phyloP scores from a whole-genome alignment of 2,888 invertebrate species.

The Periphyllus acericola region DNA sequence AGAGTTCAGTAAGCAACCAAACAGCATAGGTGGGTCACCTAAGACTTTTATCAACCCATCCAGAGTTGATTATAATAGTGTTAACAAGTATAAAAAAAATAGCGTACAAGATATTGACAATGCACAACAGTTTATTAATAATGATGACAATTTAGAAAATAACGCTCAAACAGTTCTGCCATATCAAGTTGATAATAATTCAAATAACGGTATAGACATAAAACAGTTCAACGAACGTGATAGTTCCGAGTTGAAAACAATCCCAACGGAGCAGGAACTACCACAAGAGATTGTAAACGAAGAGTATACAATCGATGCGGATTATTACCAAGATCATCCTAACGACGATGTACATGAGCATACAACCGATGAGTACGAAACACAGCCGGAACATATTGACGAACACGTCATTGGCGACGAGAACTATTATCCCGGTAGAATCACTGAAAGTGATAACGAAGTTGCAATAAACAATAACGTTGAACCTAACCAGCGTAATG shows the following conservation, averaged over 20 bases:
- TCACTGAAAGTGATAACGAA: background rate
- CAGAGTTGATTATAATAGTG: background rate
- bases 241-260: slow-evolving; percentile 9
- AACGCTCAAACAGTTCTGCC: background rate
- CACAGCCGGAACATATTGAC: background rate
- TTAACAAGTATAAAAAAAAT: background rate
- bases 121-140: background rate
- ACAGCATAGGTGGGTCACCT: background rate
- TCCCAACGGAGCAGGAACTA: background rate
- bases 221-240: background rate
- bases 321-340: slow-evolving; percentile 11
- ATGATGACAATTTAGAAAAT: background rate
- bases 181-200: background rate
- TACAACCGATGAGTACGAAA: background rate
- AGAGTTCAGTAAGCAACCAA: background rate
- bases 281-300: background rate
- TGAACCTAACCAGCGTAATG: background rate
- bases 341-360: background rate
- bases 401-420: background rate
- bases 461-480: background rate
- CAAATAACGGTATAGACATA: background rate
- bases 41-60: background rate
- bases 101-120: background rate
- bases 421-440: slow-evolving; percentile 4
- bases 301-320: background rate